Evolutionary conservation across 2,888 invertebrate genomes (phyloP).

Genomic region (Nephrotoma flavescens): DNA sequence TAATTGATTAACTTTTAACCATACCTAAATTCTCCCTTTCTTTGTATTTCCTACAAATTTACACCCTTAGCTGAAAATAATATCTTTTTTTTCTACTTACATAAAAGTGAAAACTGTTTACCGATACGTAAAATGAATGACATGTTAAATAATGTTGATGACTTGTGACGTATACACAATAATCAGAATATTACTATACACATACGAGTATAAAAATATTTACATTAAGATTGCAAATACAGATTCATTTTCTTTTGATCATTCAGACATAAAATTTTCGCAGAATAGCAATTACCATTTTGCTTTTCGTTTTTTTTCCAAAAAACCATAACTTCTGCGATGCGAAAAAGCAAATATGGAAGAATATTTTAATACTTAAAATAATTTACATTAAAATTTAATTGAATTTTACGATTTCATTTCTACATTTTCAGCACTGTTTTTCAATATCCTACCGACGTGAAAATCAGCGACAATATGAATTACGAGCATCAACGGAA

Average conservation of each 20-base stretch:
- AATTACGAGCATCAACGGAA: slow-evolving; percentile 69
- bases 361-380: neutral
- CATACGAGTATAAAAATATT: no score
- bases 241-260: neutral
- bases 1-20: no score
- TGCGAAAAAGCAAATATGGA: neutral
- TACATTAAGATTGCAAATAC: no score
- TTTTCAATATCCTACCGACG: slow-evolving; percentile 77
- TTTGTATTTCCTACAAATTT: no score
- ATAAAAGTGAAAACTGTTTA: no score
- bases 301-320: neutral
- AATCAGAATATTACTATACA: no score
- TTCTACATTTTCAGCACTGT: slow-evolving; percentile 47
- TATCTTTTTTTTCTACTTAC: no score
- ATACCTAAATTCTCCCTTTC: no score
- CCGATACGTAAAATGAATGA: no score
- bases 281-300: neutral
- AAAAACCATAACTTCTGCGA: neutral
- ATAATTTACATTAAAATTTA: neutral
- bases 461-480: slow-evolving; percentile 77
- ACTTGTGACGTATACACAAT: no score
- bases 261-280: neutral
- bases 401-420: neutral
- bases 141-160: no score
- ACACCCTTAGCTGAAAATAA: no score